Evolutionary conservation across 2,797 vertebrate genomes (phyloP), one percentile per base, ranked within the genome.

Genomic region (Sphenopsis melanotis): DNA sequence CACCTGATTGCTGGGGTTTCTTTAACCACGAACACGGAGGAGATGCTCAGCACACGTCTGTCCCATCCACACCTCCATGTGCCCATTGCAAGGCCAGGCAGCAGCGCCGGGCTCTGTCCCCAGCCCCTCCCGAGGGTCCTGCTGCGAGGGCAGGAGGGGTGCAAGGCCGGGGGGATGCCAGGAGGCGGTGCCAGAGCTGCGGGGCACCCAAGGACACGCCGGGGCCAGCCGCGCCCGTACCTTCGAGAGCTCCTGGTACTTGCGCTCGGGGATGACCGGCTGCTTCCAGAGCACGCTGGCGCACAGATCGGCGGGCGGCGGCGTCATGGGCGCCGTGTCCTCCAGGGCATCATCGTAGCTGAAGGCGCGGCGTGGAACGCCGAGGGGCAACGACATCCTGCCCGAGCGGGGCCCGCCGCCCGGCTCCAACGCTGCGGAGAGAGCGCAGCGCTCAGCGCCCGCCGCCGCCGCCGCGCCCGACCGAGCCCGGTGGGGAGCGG

Each of bases 281-380:
- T 98, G 98, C 95, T 98, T 99, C 99, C 99, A 99, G 13, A 99
- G 96, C 63, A 98, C 98, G 97, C 96, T 98, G 86, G 98, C 97
- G 85, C 96, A 97, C 94, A 99, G 98, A 97, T 99, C 99, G 5
- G 98, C 61, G 44, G 99, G 98, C 34, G 98, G 99, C 49, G 99
- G 99, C 46, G 99, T 98, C 97, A 99, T 98, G 75, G 98, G 98
- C 6, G 97, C 91, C 37, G 98, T 97, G 94, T 98, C 97, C 94
- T 99, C 98, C 80, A 99, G 98, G 85, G 97, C 98, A 71, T 99
- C 99, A 17, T 99, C 99, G 84, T 99, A 99, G 98, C 98, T 99
- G 97, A 99, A 98, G 86, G 98, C 98, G 88, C 96, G 98, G 34
- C 99, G 98, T 34, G 97, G 95, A 97, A 99, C 98, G 66, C 98